Evolutionary conservation across 1,140 invertebrate species (phyloP), one percentile per base, ranked within the genome.

Genomic region (Ditylenchus dipsaci): DNA sequence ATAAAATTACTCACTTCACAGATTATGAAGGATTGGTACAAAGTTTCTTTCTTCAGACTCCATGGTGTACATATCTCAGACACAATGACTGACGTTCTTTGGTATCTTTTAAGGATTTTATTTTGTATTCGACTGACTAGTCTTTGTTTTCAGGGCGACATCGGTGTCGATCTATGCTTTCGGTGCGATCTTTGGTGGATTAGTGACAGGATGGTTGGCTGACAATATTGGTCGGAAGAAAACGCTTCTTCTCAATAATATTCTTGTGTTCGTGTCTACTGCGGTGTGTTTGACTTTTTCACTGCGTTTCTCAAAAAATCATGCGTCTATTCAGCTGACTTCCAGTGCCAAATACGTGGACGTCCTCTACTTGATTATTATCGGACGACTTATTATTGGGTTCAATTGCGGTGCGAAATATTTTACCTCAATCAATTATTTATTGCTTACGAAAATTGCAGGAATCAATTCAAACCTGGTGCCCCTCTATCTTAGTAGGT

Each of bases 321-420:
- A 21, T 53, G 43, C 43, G n/a, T 92, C 90, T 69, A 90, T 88
- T 84, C 87, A 97, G 67, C 95, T 97, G 92, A 91, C 90, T 38
- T 3, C 11, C 81, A 90, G 90, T 83, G 92, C 92, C 72, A 95
- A 95, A 87, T 88, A 90, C 81, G 89, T 90, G 82, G 88, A 90
- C 84, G 91, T 91, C 74, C 96, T 93, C 86, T 93, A 96, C 87
- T 90, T 97, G 87, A 88, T 98, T 81, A 93, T 96, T 86, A 88
- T 93, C 82, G 95, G 95, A 77, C 89, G 95, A 85, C 91, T 97
- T 49, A 71, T 93, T 0, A 90, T 92, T 47, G 91, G 91, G 63
- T 87, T 93, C 21, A 92, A 91, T 84, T 88, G 88, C n/a, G 91
- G 91, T 33, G 33, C 1, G 3, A 5, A 38, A 38, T 38, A 38